Evolutionary conservation across 2,888 invertebrate genomes (phyloP).

Genomic region (Pyrochroa serraticornis): DNA sequence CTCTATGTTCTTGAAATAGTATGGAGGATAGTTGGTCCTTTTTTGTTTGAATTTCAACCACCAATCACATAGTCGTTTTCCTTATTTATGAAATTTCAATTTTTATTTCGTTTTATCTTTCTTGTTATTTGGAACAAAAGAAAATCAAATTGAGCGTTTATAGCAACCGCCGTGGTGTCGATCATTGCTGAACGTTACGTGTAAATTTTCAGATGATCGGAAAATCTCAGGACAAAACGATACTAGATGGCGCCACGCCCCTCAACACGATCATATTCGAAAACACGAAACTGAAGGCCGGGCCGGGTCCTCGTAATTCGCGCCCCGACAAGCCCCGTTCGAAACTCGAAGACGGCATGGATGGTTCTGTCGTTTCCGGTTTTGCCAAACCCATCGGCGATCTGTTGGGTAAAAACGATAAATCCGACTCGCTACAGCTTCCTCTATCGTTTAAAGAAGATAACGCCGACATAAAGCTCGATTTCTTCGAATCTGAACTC

Average conservation of each 20-base stretch:
- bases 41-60: too few relatives aligned
- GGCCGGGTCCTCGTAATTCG: slow-evolving; percentile 63
- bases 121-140: too few relatives aligned
- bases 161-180: too few relatives aligned
- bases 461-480: slow-evolving; percentile 88
- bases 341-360: slow-evolving; percentile 64
- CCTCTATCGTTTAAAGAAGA: slow-evolving; percentile 81
- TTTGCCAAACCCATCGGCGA: slow-evolving; percentile 59
- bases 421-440: slow-evolving; percentile 60
- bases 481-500: slow-evolving; percentile 88
- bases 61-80: too few relatives aligned
- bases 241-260: slow-evolving; percentile 76
- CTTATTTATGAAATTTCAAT: too few relatives aligned
- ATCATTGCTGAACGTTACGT: slow-evolving; percentile 1
- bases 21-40: too few relatives aligned
- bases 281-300: slow-evolving; percentile 87
- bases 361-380: slow-evolving; percentile 53
- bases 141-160: too few relatives aligned
- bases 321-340: slow-evolving; percentile 65
- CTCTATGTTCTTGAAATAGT: too few relatives aligned
- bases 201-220: slow-evolving; percentile 41
- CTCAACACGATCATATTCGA: slow-evolving; percentile 91
- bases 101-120: too few relatives aligned
- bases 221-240: slow-evolving; percentile 58
- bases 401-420: slow-evolving; percentile 58